Conservation (phyloP, 2,797 vertebrate genomes). For the Coregonus sp. region DNA sequence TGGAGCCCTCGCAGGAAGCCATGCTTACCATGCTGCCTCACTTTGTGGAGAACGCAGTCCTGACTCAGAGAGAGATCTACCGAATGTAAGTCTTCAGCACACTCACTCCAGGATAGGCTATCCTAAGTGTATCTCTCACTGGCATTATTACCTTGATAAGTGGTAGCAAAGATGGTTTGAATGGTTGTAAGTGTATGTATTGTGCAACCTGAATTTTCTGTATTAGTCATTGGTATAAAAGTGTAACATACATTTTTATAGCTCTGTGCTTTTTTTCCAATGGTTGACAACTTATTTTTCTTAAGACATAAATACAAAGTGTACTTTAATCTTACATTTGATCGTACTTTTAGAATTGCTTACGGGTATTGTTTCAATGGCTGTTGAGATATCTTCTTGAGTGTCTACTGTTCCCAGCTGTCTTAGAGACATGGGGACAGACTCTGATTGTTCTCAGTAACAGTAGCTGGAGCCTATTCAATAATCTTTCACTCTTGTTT, state of each 20-base stretch:
- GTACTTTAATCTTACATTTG: neutral
- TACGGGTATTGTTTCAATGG: neutral
- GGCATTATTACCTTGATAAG: neutral
- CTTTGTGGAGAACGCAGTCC: slow-evolving; percentile 68
- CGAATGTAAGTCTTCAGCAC: slow-evolving; percentile 71
- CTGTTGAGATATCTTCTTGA: neutral
- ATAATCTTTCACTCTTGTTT: neutral
- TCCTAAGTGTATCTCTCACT: neutral
- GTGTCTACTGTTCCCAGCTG: neutral
- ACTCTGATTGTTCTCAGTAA: neutral
- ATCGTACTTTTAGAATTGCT: neutral
- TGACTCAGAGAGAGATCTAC: slow-evolving; percentile 74
- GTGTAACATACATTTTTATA: neutral
- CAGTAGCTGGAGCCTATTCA: neutral
- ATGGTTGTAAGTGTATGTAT: neutral
- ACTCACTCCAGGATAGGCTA: neutral
- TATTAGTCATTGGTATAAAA: neutral
- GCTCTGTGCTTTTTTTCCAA: neutral
- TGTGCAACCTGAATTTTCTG: neutral
- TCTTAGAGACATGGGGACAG: neutral
- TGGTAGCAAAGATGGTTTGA: neutral
- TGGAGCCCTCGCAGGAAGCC: slow-evolving; percentile 60
- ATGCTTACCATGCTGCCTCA: slow-evolving; percentile 71
- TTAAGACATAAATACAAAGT: neutral
- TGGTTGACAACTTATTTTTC: neutral